Percentiles rank a stretch among this genome's conserved stretches.
phyloP scores from a whole-genome alignment of 2,888 invertebrate genomes.

The Autographa pulchrina region DNA sequence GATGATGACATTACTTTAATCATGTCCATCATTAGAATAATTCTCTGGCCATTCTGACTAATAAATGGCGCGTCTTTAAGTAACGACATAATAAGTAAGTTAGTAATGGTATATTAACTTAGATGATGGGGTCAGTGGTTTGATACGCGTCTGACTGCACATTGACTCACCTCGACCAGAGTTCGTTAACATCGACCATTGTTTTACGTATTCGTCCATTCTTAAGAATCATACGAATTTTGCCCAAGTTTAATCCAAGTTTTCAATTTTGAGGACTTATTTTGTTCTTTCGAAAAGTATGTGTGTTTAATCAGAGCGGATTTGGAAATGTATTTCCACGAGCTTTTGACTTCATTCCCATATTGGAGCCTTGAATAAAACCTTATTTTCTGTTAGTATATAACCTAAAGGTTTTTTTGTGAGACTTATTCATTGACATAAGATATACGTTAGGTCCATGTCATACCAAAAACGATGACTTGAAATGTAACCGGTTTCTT shows the following conservation, averaged over 20 bases:
- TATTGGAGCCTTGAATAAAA: neutral
- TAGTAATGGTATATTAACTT: conserved; percentile 5
- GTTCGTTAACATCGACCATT: conserved; percentile 77
- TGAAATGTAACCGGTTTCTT: neutral
- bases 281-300: neutral
- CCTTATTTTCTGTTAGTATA: neutral
- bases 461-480: neutral
- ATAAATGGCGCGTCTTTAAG: neutral
- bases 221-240: conserved; percentile 38
- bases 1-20: neutral
- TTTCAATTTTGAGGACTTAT: neutral
- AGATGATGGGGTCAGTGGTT: conserved; percentile 37
- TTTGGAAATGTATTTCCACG: neutral
- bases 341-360: neutral
- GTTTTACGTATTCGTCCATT: conserved; percentile 67
- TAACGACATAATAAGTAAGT: neutral
- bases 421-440: neutral
- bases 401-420: neutral
- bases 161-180: conserved; percentile 71
- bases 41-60: neutral
- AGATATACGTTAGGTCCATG: neutral
- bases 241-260: conserved; percentile 10
- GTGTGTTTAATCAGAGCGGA: neutral
- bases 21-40: neutral
- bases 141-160: conserved; percentile 36